phyloP scores from a whole-genome alignment of 1,140 invertebrate genomes.

The Eumaeus atala region DNA sequence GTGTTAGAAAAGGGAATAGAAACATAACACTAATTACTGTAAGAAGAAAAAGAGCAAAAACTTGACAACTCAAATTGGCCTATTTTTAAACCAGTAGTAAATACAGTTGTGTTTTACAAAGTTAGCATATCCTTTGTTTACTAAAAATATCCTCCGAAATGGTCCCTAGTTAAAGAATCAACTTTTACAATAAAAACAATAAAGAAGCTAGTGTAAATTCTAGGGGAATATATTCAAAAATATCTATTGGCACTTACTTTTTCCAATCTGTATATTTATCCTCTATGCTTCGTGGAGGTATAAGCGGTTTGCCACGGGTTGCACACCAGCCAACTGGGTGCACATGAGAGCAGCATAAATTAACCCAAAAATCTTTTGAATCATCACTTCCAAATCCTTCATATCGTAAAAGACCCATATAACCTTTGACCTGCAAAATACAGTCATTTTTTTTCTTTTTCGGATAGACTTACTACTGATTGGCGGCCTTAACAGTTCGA shows the following conservation, averaged over 20 bases:
- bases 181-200: no score
- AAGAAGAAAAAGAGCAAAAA: no score
- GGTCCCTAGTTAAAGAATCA: no score
- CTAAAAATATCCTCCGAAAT: no score
- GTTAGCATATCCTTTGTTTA: no score
- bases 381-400: constrained; percentile 93
- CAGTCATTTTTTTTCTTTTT: constrained; percentile 15
- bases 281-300: constrained; percentile 92
- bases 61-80: no score
- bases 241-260: constrained; percentile 55
- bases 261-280: constrained; percentile 97
- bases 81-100: no score
- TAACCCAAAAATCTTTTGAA: constrained; percentile 96
- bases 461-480: no score
- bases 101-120: no score
- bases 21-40: no score
- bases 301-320: constrained; percentile 93
- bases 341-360: constrained; percentile 92
- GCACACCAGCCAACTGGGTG: constrained; percentile 98
- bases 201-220: background rate
- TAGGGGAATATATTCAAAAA: background rate
- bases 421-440: constrained; percentile 82
- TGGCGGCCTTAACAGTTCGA: no score
- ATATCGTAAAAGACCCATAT: constrained; percentile 93
- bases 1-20: no score